These are phyloP conservation scores for Lasioglossum lativentre DNA, from an alignment of 2,888 invertebrate species.

Conservation along the genomic window DNA sequence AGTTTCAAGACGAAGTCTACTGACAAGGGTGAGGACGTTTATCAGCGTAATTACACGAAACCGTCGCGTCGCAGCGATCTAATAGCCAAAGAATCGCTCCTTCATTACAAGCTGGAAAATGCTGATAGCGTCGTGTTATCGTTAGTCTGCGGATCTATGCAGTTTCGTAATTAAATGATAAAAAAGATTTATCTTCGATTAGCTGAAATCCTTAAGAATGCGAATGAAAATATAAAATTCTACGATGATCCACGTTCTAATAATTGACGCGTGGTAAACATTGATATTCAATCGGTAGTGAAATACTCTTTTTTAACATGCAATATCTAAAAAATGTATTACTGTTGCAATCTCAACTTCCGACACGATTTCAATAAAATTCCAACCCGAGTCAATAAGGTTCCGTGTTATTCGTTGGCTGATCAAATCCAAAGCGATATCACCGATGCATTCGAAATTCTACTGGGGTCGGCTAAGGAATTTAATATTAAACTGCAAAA, in stretches of 20 bases:
- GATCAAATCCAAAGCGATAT: neutral
- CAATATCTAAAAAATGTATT: neutral
- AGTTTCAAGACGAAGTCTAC: neutral
- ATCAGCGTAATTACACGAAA: too few species aligned
- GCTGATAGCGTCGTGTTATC: neutral
- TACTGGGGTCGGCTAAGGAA: neutral
- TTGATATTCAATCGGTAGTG: too few species aligned
- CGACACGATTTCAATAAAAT: neutral
- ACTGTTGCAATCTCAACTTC: neutral
- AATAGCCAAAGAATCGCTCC: neutral
- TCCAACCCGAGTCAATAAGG: neutral
- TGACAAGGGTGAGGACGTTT: neutral
- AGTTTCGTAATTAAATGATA: neutral
- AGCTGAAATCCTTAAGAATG: neutral
- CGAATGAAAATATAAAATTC: neutral
- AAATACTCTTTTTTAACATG: neutral
- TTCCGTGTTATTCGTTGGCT: neutral
- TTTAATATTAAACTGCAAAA: constrained; percentile 25
- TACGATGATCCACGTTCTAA: too few species aligned
- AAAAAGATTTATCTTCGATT: neutral
- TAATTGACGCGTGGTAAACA: too few species aligned
- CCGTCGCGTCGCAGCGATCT: neutral
- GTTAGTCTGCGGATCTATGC: neutral
- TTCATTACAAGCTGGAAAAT: neutral
- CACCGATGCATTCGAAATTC: neutral